Base-by-base conservation (phyloP, 1,140 invertebrate species). In the Micrasema longulum region DNA sequence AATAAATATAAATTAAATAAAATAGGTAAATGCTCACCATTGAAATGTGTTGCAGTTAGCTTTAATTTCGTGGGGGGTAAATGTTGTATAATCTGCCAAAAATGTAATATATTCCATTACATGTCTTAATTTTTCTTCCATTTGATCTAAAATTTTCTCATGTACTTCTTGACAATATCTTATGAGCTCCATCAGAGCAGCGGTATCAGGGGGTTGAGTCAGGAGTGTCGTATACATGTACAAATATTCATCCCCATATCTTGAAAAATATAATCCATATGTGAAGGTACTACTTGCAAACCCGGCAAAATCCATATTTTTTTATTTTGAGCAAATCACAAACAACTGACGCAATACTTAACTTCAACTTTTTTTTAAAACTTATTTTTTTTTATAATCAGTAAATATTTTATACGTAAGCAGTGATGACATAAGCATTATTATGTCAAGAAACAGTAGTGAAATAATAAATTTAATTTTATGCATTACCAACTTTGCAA, bases 221-320 rank as follows among this genome's bases (percentile, higher is more conserved):
- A 97, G 80, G 0, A 94, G 89, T 73, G 90, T 91, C 74, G 92
- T 91, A 0, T 93, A 87, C 75, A 97, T 96, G 22, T 83, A 79
- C 77, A 95, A 89, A 84, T 97, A 97, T 76, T 96, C 93, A 66
- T 94, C 92, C 65, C 91, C 92, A 52, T 97, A 87, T 45, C 95
- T 96, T 68, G 73, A 85, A 80, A 85, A 45, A 78, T 14, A n/a
- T 43, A 69, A 79, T 71, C 65, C 55, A 75, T 75, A 66, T 10
- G 16, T 43, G 12, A 43, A 43, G 16, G 12, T 6, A n/a, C n/a
- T n/a, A n/a, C n/a, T n/a, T n/a, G n/a, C n/a, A n/a, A n/a, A n/a
- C n/a, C n/a, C n/a, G n/a, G n/a, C n/a, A n/a, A n/a, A n/a, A n/a
- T n/a, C n/a, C n/a, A n/a, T n/a, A n/a, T n/a, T n/a, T n/a, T n/a